phyloP scores from a whole-genome alignment of 2,797 vertebrate species.

The Tympanoctomys barrerae region DNA sequence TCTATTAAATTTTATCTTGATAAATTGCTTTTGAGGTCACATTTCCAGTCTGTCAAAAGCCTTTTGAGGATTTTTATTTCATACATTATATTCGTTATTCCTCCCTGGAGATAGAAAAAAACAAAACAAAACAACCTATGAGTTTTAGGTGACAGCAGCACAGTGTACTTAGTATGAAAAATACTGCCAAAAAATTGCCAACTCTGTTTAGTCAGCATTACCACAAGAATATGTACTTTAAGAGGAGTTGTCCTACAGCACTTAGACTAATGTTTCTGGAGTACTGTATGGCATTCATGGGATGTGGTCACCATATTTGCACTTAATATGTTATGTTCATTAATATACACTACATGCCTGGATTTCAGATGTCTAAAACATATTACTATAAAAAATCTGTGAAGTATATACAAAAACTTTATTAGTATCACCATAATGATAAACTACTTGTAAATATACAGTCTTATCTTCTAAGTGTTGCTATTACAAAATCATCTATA shows the following conservation, averaged over 20 bases:
- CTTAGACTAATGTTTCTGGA: neutral
- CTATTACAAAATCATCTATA: conserved; percentile 58
- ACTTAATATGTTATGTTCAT: neutral
- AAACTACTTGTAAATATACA: conserved; percentile 50
- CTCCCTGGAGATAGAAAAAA: neutral
- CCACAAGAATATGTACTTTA: conserved; percentile 11
- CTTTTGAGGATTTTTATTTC: conserved; percentile 45
- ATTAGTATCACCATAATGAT: conserved; percentile 43
- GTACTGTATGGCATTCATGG: conserved; percentile 7
- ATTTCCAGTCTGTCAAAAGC: conserved; percentile 32
- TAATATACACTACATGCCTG: conserved; percentile 6
- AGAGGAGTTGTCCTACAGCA: neutral
- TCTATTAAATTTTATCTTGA: conserved; percentile 57
- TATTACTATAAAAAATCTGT: conserved; percentile 1
- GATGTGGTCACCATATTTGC: conserved; percentile 2
- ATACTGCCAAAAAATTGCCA: conserved; percentile 17
- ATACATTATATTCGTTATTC: neutral
- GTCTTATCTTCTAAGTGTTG: conserved; percentile 57
- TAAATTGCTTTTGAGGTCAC: conserved; percentile 43
- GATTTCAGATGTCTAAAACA: conserved; percentile 53
- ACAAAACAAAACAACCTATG: neutral
- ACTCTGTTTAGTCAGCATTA: neutral
- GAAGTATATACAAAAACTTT: conserved; percentile 41
- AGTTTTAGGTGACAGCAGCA: conserved; percentile 40
- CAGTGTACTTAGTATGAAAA: neutral